These are phyloP conservation scores for Tiliacea citrago DNA, from an alignment of 2,888 invertebrate genomes.

Conservation along the genomic window DNA sequence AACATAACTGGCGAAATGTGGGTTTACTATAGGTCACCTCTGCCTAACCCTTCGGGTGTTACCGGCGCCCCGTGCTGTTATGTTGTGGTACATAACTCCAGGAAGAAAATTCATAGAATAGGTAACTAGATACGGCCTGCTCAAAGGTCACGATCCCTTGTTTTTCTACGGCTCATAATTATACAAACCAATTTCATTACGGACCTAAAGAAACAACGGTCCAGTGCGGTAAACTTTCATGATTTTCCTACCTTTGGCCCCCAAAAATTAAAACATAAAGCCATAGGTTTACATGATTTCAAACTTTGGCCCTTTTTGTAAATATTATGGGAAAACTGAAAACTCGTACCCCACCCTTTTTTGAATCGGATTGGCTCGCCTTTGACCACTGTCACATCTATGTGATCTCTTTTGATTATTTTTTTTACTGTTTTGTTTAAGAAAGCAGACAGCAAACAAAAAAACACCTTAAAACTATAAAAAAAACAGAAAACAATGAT, in stretches of 20 bases:
- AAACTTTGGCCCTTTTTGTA: constrained; percentile 12
- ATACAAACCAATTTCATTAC: constrained; percentile 27
- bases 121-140: background rate
- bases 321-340: background rate
- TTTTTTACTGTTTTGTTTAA: background rate
- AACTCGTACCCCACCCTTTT: background rate
- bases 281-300: background rate
- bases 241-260: background rate
- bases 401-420: too few relatives aligned
- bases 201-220: constrained; percentile 30
- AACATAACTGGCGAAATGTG: too few relatives aligned
- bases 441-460: too few relatives aligned
- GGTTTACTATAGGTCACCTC: too few relatives aligned
- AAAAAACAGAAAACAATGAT: too few relatives aligned
- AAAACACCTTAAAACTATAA: too few relatives aligned
- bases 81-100: too few relatives aligned
- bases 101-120: background rate
- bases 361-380: background rate
- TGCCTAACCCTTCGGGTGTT: too few relatives aligned
- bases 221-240: constrained; percentile 12
- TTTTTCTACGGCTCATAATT: constrained; percentile 31
- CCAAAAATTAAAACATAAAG: constrained; percentile 25
- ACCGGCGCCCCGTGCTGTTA: too few relatives aligned
- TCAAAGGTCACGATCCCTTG: background rate
- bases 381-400: background rate